Percentiles rank a stretch among this genome's conserved stretches.
phyloP scores from a whole-genome alignment of 2,113 vertebrate species.

The Colinus virginianus region DNA sequence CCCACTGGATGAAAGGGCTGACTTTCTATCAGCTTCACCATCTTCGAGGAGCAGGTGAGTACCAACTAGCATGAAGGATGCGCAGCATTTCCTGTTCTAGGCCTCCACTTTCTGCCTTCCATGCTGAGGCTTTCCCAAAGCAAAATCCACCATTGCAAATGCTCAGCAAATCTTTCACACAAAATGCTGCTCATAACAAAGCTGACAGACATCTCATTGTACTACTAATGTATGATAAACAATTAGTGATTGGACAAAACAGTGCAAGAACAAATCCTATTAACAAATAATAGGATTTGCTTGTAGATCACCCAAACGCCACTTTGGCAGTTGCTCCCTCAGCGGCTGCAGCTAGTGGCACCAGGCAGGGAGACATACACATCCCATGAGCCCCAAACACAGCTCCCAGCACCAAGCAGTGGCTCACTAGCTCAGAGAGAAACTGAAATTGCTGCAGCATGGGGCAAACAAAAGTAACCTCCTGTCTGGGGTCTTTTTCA shows the following conservation, averaged over 20 bases:
- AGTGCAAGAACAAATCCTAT: constrained; percentile 56
- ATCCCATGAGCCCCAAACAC: neutral
- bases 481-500: neutral
- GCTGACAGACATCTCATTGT: constrained; percentile 43
- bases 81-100: neutral
- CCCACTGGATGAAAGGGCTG: neutral
- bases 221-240: neutral
- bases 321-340: constrained; percentile 1
- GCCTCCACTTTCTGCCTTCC: neutral
- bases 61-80: neutral
- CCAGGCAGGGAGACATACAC: neutral
- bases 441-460: neutral
- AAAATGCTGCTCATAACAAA: constrained; percentile 21
- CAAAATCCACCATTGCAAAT: neutral
- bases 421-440: fast-evolving
- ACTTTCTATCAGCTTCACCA: neutral
- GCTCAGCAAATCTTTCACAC: neutral
- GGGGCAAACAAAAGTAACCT: neutral
- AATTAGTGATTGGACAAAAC: constrained; percentile 30
- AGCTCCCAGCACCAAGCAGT: fast-evolving
- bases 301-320: neutral
- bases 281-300: constrained; percentile 60
- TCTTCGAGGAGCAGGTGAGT: fast-evolving
- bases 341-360: neutral
- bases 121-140: neutral